A percentile compares a stretch with the other conserved stretches of the same genome.
These are phyloP conservation scores for Cyprinodon brontotheroides DNA, from an alignment of 2,113 vertebrate genomes.

Conservation along the genomic window DNA sequence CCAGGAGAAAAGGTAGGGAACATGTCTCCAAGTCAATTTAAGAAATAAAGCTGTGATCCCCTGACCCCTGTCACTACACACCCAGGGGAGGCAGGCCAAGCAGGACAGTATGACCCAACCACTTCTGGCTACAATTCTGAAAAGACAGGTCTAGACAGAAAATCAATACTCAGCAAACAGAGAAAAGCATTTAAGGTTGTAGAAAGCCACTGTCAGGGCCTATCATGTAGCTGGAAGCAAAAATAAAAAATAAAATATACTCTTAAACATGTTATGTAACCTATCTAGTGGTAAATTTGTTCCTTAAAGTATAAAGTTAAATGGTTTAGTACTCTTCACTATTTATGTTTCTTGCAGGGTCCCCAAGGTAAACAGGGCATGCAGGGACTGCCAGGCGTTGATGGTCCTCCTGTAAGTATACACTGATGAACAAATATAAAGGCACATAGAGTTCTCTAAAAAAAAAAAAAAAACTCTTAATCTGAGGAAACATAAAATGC, in stretches of 20 bases:
- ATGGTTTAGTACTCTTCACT: conserved; percentile 15
- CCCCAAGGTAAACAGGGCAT: conserved; percentile 86
- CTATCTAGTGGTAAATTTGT: conserved; percentile 14
- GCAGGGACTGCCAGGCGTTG: conserved; percentile 84
- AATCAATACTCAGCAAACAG: conserved; percentile 71
- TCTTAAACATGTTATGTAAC: conserved; percentile 18
- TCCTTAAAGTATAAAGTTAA: not conserved
- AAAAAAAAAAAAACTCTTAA: not conserved
- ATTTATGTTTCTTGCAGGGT: conserved; percentile 78
- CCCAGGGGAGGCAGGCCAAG: conserved; percentile 34
- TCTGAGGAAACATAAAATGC: not conserved
- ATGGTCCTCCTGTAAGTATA: conserved; percentile 87
- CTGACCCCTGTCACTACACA: conserved; percentile 59
- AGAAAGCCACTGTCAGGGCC: conserved; percentile 12
- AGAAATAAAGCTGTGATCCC: conserved; percentile 58
- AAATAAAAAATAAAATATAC: conserved; percentile 41
- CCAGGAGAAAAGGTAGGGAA: conserved; percentile 90
- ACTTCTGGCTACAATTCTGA: conserved; percentile 56
- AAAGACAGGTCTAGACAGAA: conserved; percentile 61
- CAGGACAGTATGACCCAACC: conserved; percentile 33
- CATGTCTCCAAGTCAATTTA: conserved; percentile 56
- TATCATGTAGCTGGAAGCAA: conserved; percentile 14
- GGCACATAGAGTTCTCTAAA: not conserved
- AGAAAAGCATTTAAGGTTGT: conserved; percentile 46
- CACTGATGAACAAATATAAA: conserved; percentile 2